Evolutionary conservation across 2,113 vertebrate species (phyloP).

Genomic region (Pseudorasbora parva): DNA sequence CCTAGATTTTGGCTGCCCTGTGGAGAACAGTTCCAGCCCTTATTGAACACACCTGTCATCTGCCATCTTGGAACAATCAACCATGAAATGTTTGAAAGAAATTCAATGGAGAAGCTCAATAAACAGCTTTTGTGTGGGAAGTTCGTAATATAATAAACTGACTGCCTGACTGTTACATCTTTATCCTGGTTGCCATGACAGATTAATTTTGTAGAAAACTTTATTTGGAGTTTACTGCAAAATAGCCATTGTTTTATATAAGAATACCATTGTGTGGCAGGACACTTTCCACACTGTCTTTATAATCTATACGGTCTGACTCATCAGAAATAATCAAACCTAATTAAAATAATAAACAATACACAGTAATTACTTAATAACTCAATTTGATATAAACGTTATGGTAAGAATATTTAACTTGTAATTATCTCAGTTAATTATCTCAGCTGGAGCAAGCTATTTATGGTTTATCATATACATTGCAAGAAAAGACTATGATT

Average conservation of each 20-base stretch:
- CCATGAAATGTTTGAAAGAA: background rate
- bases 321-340: background rate
- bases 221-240: background rate
- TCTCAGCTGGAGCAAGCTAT: background rate
- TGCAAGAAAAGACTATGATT: background rate
- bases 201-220: background rate
- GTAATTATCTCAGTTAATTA: background rate
- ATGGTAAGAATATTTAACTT: background rate
- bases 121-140: slow-evolving; percentile 12
- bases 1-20: background rate
- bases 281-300: background rate
- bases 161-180: background rate
- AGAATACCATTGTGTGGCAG: background rate
- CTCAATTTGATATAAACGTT: background rate
- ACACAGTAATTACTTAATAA: background rate
- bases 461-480: background rate
- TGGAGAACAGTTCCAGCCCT: background rate
- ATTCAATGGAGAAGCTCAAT: background rate
- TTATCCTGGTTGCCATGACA: background rate
- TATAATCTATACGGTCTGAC: background rate
- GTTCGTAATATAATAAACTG: background rate
- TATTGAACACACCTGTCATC: background rate
- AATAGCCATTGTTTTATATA: background rate
- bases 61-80: background rate
- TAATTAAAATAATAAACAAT: background rate